Evolutionary conservation across 2,797 vertebrate species (phyloP).

Genomic region (Gymnothorax reevesii): DNA sequence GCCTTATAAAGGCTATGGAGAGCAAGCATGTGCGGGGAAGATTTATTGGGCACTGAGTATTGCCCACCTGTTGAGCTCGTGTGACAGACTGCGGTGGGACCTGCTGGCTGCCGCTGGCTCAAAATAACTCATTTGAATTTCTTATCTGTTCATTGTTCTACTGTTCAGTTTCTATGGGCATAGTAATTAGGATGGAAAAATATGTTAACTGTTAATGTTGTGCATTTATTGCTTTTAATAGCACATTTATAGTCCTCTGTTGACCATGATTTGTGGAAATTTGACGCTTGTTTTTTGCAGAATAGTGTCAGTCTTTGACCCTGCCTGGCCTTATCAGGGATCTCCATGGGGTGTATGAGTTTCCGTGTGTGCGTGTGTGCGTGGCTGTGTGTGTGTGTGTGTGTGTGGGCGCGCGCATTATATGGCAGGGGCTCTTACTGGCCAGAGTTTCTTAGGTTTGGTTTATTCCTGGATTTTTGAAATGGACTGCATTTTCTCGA

Average conservation of each 20-base stretch:
- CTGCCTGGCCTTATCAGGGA: background rate
- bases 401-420: background rate
- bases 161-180: background rate
- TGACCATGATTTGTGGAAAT: too few relatives aligned
- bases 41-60: background rate
- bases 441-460: background rate
- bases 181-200: background rate
- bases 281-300: too few relatives aligned
- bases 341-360: background rate
- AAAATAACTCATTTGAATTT: background rate
- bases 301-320: background rate
- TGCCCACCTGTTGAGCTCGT: background rate
- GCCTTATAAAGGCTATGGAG: background rate
- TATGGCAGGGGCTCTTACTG: background rate
- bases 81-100: background rate
- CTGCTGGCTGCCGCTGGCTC: background rate
- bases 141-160: background rate
- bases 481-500: background rate
- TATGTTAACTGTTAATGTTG: background rate
- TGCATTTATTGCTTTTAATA: background rate
- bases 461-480: background rate
- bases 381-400: background rate
- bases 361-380: background rate
- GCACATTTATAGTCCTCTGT: background rate
- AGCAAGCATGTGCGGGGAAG: background rate